These are phyloP conservation scores for Pogonomyrmex barbatus DNA, from an alignment of 1,140 invertebrate genomes.

Conservation along the genomic window DNA sequence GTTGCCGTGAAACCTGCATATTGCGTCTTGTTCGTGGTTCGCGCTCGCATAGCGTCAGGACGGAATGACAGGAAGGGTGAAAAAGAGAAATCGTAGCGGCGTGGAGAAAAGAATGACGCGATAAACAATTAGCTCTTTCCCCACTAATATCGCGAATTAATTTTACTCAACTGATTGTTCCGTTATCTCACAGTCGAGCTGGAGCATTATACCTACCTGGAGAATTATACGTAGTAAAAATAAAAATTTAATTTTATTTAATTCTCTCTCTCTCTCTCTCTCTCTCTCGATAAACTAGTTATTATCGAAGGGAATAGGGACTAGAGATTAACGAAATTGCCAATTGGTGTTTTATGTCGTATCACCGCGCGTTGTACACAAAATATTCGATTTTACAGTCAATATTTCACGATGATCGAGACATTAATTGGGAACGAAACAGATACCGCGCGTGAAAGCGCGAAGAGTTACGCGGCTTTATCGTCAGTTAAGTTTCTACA, in stretches of 20 bases:
- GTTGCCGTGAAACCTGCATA: slow-evolving; percentile 16
- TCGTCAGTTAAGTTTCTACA: slow-evolving; percentile 25
- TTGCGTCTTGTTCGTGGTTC: slow-evolving; percentile 44
- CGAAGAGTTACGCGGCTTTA: slow-evolving; percentile 23
- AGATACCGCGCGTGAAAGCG: neutral
- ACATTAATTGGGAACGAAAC: slow-evolving; percentile 30
- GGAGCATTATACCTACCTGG: too few relatives aligned
- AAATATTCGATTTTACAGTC: neutral
- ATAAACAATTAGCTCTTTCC: neutral
- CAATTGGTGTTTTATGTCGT: neutral
- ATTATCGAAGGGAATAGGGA: neutral
- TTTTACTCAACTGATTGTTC: slow-evolving; percentile 45
- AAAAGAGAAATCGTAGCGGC: neutral
- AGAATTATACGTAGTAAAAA: too few relatives aligned
- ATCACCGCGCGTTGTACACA: neutral
- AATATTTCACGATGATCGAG: slow-evolving; percentile 28
- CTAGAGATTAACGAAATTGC: neutral
- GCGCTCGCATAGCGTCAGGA: neutral
- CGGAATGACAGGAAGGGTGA: neutral
- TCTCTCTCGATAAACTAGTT: neutral
- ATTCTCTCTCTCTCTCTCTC: too few relatives aligned
- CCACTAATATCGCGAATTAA: neutral
- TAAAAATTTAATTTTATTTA: neutral
- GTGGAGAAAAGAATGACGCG: neutral
- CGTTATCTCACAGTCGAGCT: too few relatives aligned